These are phyloP conservation scores for Leucosticte australis DNA, from an alignment of 2,113 vertebrate genomes.

Conservation along the genomic window DNA sequence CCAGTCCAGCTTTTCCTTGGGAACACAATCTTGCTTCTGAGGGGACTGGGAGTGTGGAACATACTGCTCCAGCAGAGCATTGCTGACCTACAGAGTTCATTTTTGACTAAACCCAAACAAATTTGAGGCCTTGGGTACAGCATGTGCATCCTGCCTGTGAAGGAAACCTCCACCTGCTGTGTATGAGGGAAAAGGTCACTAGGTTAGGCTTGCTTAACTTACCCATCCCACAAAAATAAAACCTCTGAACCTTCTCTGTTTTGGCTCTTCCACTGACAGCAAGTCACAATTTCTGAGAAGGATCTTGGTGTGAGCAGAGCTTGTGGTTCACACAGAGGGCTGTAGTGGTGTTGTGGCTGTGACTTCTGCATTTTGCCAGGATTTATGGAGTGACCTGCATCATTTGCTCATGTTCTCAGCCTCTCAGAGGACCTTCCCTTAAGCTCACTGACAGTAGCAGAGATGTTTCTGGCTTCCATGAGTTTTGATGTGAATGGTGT, in stretches of 20 bases:
- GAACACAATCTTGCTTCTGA: rapidly evolving
- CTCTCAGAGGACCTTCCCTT: neutral
- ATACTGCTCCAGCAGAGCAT: neutral
- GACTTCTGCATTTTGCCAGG: neutral
- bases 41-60: neutral
- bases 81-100: neutral
- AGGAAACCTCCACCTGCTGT: neutral
- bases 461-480: neutral
- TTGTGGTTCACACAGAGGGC: neutral
- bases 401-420: rapidly evolving
- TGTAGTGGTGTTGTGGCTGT: rapidly evolving
- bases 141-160: neutral
- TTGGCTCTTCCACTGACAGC: neutral
- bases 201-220: neutral
- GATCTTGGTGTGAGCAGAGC: neutral
- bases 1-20: neutral
- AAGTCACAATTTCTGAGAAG: neutral
- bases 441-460: neutral
- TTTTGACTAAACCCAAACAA: neutral
- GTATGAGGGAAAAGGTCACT: neutral
- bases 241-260: neutral
- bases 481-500: neutral
- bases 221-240: neutral
- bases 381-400: neutral
- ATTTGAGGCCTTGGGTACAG: neutral